phyloP scores from a whole-genome alignment of 2,113 vertebrate genomes.

The Paramormyrops kingsleyae region DNA sequence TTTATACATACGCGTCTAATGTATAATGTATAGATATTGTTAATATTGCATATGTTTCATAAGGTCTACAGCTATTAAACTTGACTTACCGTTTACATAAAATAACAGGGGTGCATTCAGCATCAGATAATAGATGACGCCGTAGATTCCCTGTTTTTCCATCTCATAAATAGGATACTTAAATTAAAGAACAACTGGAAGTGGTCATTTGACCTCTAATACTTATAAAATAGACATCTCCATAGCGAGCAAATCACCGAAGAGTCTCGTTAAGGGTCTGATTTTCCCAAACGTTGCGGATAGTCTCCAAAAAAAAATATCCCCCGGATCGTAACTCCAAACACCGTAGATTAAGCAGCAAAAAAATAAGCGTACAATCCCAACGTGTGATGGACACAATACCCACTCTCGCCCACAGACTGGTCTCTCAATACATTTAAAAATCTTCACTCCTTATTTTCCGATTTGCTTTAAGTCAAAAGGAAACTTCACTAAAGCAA shows the following conservation, averaged over 20 bases:
- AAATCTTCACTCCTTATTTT: conserved; percentile 41
- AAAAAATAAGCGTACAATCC: conserved; percentile 40
- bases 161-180: conserved; percentile 69
- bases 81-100: conserved; percentile 75
- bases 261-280: conserved; percentile 6
- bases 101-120: conserved; percentile 67
- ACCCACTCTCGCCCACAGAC: conserved; percentile 15
- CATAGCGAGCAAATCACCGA: conserved; percentile 41
- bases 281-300: conserved; percentile 20
- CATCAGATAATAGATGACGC: conserved; percentile 75
- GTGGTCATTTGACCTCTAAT: conserved; percentile 41
- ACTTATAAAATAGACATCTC: conserved; percentile 50
- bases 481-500: conserved; percentile 41
- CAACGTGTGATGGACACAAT: conserved; percentile 22
- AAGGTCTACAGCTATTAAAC: conserved; percentile 24
- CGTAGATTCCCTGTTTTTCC: conserved; percentile 68
- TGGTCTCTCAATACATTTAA: background rate
- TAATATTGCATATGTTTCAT: background rate
- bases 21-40: background rate
- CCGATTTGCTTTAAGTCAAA: conserved; percentile 24
- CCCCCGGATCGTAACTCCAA: conserved; percentile 36
- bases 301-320: conserved; percentile 18
- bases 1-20: background rate
- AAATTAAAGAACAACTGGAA: conserved; percentile 42
- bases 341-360: conserved; percentile 31